These are phyloP conservation scores for Ditylenchus dipsaci DNA, from an alignment of 1,140 invertebrate species.

Conservation along the genomic window DNA sequence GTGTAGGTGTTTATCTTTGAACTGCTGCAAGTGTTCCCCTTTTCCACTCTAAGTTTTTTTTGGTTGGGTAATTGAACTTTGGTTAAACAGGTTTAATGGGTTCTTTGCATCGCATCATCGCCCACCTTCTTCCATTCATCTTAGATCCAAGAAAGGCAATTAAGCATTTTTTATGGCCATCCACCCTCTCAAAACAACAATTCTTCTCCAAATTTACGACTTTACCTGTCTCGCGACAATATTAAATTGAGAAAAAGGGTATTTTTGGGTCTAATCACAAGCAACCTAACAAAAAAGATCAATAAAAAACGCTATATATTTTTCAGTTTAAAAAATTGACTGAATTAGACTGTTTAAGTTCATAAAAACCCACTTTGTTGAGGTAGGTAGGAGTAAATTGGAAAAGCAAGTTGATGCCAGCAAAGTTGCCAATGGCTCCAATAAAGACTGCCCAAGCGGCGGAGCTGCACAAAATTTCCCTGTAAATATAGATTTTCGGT, in stretches of 20 bases:
- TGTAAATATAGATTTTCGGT: not conserved
- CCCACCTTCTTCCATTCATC: not conserved
- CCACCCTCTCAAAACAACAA: not conserved
- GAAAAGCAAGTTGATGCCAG: slow-evolving; percentile 37
- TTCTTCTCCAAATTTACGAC: too few species aligned
- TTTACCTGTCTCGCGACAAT: too few species aligned
- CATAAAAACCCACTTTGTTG: slow-evolving; percentile 16
- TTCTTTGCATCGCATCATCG: not conserved
- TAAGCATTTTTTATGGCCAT: not conserved
- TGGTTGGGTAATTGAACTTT: not conserved
- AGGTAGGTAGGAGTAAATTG: slow-evolving; percentile 44
- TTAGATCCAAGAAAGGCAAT: not conserved
- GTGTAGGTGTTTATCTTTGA: not conserved
- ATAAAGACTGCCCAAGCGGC: slow-evolving; percentile 38
- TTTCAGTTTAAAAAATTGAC: not conserved
- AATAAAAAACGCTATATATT: not conserved
- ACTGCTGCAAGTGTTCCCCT: not conserved
- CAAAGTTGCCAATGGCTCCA: slow-evolving; percentile 34
- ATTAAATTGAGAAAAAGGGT: too few species aligned
- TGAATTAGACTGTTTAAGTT: not conserved
- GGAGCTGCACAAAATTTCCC: slow-evolving; percentile 21
- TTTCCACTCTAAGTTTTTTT: not conserved
- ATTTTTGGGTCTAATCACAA: too few species aligned
- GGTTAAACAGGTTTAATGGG: not conserved
- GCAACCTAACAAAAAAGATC: too few species aligned